phyloP scores from a whole-genome alignment of 2,888 invertebrate species.

The Drosophila mimetica region DNA sequence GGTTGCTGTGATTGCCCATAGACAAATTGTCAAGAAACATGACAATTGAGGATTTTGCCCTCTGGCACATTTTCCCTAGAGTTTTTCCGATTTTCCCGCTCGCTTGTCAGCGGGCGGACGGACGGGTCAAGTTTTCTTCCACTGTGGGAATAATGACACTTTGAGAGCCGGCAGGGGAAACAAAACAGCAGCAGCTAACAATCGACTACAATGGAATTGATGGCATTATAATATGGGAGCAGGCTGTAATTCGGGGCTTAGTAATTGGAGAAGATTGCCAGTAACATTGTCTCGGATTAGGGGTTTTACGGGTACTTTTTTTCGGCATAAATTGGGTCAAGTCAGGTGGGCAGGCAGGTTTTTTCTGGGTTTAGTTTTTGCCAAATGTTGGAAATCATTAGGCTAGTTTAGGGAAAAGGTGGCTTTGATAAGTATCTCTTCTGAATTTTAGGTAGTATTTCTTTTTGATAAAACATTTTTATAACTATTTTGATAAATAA shows the following conservation, averaged over 20 bases:
- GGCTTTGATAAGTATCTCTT: too few species aligned
- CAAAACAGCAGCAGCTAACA: constrained; percentile 40
- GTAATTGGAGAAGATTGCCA: constrained; percentile 33
- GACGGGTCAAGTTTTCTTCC: constrained; percentile 44
- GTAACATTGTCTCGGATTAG: constrained; percentile 36
- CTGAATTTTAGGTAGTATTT: too few species aligned
- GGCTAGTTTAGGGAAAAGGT: neutral
- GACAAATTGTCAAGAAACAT: constrained; percentile 49
- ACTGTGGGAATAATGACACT: constrained; percentile 50
- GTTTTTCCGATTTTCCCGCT: constrained; percentile 18
- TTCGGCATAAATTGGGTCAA: constrained; percentile 35
- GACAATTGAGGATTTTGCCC: constrained; percentile 47
- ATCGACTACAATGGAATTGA: constrained; percentile 44
- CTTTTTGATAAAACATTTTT: too few species aligned
- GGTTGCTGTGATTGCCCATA: constrained; percentile 52
- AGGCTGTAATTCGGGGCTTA: constrained; percentile 37
- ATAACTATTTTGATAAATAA: too few species aligned
- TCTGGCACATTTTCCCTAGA: constrained; percentile 16
- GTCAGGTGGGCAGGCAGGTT: constrained; percentile 25
- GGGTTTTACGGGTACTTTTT: constrained; percentile 19
- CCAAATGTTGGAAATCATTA: neutral
- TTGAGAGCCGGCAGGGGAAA: constrained; percentile 30
- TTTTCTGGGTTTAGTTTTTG: neutral
- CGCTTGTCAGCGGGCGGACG: constrained; percentile 18
- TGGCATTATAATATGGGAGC: constrained; percentile 45